Conservation (phyloP, 2,797 vertebrate genomes). For the Carduelis carduelis region DNA sequence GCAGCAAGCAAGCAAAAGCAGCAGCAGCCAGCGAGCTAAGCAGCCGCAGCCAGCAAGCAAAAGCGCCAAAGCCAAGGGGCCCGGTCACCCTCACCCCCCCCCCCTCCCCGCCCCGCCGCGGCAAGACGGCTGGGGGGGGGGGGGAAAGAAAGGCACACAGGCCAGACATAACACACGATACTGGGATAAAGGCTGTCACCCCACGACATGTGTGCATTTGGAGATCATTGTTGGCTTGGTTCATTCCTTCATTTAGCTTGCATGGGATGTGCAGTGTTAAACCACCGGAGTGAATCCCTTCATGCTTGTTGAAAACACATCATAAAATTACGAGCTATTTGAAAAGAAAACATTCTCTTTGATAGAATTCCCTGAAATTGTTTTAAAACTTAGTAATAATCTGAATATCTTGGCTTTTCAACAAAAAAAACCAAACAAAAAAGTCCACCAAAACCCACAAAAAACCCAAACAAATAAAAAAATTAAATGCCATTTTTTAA, state of each 20-base stretch:
- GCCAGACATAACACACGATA: too few relatives aligned
- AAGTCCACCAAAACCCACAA: background rate
- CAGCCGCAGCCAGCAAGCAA: too few relatives aligned
- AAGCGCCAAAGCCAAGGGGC: too few relatives aligned
- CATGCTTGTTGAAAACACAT: background rate
- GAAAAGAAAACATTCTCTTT: background rate
- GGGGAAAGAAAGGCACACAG: too few relatives aligned
- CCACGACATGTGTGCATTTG: background rate
- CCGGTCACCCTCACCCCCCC: too few relatives aligned
- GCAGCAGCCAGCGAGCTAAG: too few relatives aligned
- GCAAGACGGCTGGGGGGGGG: too few relatives aligned
- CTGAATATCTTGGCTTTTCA: background rate
- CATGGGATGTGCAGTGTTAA: background rate
- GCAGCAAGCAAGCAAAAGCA: too few relatives aligned
- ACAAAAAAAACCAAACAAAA: background rate
- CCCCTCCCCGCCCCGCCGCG: too few relatives aligned
- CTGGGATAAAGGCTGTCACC: too few relatives aligned
- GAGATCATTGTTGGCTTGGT: background rate
- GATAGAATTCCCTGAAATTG: background rate
- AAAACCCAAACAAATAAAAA: background rate
- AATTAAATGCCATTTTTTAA: background rate
- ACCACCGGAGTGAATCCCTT: background rate
- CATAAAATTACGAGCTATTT: background rate
- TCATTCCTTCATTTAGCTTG: background rate
- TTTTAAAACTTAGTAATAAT: background rate